A percentile compares a stretch with the other conserved stretches of the same genome.
phyloP scores from a whole-genome alignment of 2,797 vertebrate genomes.

The Sylvilagus floridanus region DNA sequence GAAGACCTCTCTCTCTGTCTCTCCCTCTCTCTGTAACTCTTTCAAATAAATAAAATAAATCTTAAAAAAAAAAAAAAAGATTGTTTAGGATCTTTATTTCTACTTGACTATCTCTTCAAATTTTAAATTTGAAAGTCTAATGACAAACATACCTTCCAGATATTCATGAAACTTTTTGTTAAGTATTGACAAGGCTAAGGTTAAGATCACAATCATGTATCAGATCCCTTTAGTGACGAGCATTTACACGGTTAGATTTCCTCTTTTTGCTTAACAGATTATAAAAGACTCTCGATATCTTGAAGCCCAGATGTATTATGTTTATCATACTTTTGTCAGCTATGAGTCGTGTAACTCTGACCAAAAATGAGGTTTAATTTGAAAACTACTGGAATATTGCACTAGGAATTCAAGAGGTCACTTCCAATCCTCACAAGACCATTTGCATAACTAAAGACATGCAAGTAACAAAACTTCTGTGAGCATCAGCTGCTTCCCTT shows the following conservation, averaged over 20 bases:
- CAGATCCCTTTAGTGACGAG: slow-evolving; percentile 29
- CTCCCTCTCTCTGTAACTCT: too few species aligned
- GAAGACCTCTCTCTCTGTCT: too few species aligned
- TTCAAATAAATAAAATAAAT: too few species aligned
- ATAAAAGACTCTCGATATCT: neutral
- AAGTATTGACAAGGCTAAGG: slow-evolving; percentile 30
- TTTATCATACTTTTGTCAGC: slow-evolving; percentile 3
- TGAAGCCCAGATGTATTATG: slow-evolving; percentile 5
- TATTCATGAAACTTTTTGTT: neutral
- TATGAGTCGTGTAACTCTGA: neutral
- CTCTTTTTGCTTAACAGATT: slow-evolving; percentile 33
- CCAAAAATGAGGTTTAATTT: slow-evolving; percentile 39
- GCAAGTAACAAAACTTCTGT: neutral
- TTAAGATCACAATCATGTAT: slow-evolving; percentile 1
- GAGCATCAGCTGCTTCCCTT: neutral
- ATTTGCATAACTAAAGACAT: neutral
- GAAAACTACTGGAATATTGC: neutral
- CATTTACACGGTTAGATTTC: neutral
- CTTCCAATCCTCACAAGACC: neutral
- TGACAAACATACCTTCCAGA: slow-evolving; percentile 44
- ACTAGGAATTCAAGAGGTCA: slow-evolving; percentile 6
- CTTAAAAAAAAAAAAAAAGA: too few species aligned
- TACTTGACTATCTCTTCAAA: slow-evolving; percentile 27
- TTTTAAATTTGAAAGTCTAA: slow-evolving; percentile 36
- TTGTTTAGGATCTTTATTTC: slow-evolving; percentile 39